Evolutionary conservation across 2,888 invertebrate species (phyloP), one percentile per base, ranked within the genome.

Genomic region (Cantharis flavilabris): DNA sequence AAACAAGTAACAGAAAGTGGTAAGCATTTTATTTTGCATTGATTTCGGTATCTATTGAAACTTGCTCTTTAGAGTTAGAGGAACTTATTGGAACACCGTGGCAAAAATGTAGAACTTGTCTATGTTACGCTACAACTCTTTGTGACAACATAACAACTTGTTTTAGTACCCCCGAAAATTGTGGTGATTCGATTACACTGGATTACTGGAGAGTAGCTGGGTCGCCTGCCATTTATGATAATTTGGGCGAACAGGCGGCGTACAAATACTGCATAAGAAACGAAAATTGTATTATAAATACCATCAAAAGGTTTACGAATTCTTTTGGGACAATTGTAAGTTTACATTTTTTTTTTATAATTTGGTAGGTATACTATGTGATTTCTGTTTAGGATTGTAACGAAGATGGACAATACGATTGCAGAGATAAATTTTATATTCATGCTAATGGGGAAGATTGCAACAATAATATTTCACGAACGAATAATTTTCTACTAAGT

Each of bases 201-300:
- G 78, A 81, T n/a, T 81, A 81, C 49, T 82, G 82, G 82, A 76
- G 49, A 49, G 9, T 11, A 11, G 81, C 81, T 13, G 76, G 76
- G 5, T 67, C 64, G 69, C 13, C 33, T 33, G 4, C 13, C 1
- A n/a, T 65, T 69, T 23, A 28, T 3, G 5, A 13, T 0, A 7
- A 81, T 33, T 63, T 76, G 14, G 65, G 75, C 18, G 69, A 72
- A 14, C 14, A 80, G 16, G 69, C 30, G 9, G 81, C 81, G 65
- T 85, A 81, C 73, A 33, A 72, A 10, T 80, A 75, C 62, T 85
- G 85, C 62, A 84, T 84, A 82, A 28, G 23, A 7, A 65, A 85
- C 70, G 85, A 85, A 76, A 83, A 85, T 72, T 85, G 85, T 69
- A 84, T 85, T 30, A 79, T 84, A 0, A 82, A 82, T 33, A 84